Conservation (phyloP, 2,888 invertebrate species). For the Caenorhabditis zanzibari region DNA sequence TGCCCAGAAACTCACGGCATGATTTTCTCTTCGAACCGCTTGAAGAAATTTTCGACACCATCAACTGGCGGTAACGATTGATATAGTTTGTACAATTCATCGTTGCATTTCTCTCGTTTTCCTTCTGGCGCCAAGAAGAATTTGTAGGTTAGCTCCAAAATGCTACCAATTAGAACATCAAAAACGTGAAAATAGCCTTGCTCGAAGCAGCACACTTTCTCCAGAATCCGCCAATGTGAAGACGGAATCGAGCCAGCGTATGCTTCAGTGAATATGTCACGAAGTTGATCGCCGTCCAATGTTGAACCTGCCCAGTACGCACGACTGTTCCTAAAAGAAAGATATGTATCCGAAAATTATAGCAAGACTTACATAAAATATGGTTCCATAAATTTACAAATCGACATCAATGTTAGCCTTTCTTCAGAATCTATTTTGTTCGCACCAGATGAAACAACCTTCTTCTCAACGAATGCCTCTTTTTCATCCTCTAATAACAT, state of each 20-base stretch:
- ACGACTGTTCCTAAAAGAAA: conserved; percentile 8
- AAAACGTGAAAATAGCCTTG: conserved; percentile 41
- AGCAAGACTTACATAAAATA: conserved; percentile 19
- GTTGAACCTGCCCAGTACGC: not conserved
- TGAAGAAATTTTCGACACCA: conserved; percentile 15
- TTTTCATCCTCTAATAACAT: conserved; percentile 24
- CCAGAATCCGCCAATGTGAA: conserved; percentile 9
- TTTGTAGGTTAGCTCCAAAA: conserved; percentile 26
- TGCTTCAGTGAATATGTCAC: conserved; percentile 18
- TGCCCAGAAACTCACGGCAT: conserved; percentile 11
- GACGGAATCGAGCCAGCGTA: conserved; percentile 15
- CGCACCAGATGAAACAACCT: not conserved
- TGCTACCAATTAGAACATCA: conserved; percentile 30
- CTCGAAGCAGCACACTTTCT: conserved; percentile 31
- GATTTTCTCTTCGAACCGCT: conserved; percentile 28
- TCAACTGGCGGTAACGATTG: conserved; percentile 3
- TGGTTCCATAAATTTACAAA: conserved; percentile 19
- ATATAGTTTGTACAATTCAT: conserved; percentile 5
- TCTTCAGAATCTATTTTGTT: not conserved
- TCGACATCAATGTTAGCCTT: conserved; percentile 4
- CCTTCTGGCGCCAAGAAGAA: conserved; percentile 3
- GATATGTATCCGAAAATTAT: not conserved
- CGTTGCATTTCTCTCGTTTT: not conserved
- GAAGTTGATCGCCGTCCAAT: conserved; percentile 16
- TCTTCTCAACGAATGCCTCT: not conserved